phyloP scores from a whole-genome alignment of 2,113 vertebrate genomes.

The Paratilapia polleni region DNA sequence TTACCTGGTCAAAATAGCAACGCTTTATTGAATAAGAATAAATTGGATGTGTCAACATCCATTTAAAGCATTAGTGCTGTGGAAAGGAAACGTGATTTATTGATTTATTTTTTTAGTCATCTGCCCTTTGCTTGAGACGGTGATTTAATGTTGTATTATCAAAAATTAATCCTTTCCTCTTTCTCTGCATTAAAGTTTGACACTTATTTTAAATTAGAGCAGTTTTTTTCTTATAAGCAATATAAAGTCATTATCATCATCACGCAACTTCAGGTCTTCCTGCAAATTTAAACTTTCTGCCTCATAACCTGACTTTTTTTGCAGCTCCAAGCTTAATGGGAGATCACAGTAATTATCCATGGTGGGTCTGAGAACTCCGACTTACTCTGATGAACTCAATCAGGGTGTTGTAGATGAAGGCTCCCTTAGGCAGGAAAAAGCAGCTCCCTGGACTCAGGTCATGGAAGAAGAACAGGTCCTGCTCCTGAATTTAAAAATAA shows the following conservation, averaged over 20 bases:
- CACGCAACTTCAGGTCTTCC: background rate
- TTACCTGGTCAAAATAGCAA: background rate
- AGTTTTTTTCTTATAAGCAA: background rate
- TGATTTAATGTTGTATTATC: background rate
- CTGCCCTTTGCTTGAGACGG: background rate
- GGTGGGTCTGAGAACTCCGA: slow-evolving; percentile 10
- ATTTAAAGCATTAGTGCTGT: background rate
- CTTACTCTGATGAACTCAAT: slow-evolving; percentile 94
- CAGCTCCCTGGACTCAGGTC: slow-evolving; percentile 98
- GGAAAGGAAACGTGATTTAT: background rate
- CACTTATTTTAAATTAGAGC: background rate
- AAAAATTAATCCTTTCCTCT: background rate
- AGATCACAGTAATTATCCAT: slow-evolving; percentile 21
- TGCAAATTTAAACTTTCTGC: slow-evolving; percentile 8
- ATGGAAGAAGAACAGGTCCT: slow-evolving; percentile 98
- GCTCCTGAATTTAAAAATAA: slow-evolving; percentile 83
- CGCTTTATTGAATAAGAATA: background rate
- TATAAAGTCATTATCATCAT: background rate
- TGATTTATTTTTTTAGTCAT: background rate
- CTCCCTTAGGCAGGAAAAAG: slow-evolving; percentile 96
- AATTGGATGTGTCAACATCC: background rate
- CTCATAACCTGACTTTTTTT: background rate
- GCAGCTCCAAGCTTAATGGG: background rate
- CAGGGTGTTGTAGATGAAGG: slow-evolving; percentile 93
- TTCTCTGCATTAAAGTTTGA: background rate